phyloP scores from a whole-genome alignment of 2,113 vertebrate species.

The Sapajus apella region DNA sequence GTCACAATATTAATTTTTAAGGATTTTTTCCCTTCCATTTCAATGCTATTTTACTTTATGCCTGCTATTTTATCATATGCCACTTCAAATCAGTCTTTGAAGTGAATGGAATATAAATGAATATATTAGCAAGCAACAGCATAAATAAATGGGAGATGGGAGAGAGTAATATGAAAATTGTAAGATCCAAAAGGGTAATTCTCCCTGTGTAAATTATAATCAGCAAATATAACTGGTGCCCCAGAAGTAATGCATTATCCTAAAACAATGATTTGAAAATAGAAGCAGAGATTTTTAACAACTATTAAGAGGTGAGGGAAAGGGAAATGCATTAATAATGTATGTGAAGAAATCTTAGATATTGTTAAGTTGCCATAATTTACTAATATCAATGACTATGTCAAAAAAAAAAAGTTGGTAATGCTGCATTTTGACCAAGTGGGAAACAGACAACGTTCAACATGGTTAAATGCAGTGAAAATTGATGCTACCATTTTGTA shows the following conservation, averaged over 20 bases:
- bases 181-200: constrained; percentile 71
- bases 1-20: constrained; percentile 74
- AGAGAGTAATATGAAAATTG: constrained; percentile 67
- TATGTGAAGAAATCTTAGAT: neutral
- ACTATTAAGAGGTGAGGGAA: constrained; percentile 28
- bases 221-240: constrained; percentile 46
- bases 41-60: constrained; percentile 70
- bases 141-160: constrained; percentile 64
- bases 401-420: neutral
- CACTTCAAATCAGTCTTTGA: constrained; percentile 73
- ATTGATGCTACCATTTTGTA: neutral
- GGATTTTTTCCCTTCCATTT: constrained; percentile 56
- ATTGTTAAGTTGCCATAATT: constrained; percentile 40
- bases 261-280: constrained; percentile 67
- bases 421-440: neutral
- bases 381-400: neutral
- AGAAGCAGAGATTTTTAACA: constrained; percentile 50
- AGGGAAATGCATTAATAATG: constrained; percentile 15
- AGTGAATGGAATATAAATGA: constrained; percentile 79
- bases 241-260: constrained; percentile 56
- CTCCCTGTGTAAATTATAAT: constrained; percentile 68
- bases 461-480: constrained; percentile 13
- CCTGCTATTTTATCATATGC: constrained; percentile 68
- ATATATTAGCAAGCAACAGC: constrained; percentile 69
- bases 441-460: neutral